phyloP scores from a whole-genome alignment of 2,888 invertebrate species.

The Orchesellides sinensis region DNA sequence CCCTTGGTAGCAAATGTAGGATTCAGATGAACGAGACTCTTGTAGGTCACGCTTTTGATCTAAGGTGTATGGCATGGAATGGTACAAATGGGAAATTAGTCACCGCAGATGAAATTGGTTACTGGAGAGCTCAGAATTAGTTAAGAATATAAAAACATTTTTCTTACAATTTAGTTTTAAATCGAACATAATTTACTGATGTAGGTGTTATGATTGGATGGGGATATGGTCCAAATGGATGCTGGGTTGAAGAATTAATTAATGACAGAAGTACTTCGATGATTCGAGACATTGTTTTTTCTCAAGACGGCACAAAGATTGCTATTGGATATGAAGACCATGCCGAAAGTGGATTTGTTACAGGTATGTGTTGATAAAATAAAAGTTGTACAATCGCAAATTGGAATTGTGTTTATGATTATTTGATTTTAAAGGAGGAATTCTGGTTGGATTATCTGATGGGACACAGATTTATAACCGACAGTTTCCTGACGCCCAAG shows the following conservation, averaged over 20 bases:
- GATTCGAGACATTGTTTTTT: conserved; percentile 50
- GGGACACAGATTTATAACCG: conserved; percentile 39
- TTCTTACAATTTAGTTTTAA: neutral
- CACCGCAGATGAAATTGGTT: conserved; percentile 46
- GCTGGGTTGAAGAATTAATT: conserved; percentile 44
- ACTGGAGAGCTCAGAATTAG: neutral
- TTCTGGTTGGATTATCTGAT: conserved; percentile 20
- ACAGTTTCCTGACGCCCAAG: conserved; percentile 42
- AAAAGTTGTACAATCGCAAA: too few relatives aligned
- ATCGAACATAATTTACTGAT: neutral
- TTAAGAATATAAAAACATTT: neutral
- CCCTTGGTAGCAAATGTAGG: conserved; percentile 25
- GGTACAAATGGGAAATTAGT: conserved; percentile 28
- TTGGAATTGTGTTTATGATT: too few relatives aligned
- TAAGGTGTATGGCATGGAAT: conserved; percentile 40
- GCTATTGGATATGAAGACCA: conserved; percentile 50
- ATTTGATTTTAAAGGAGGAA: too few relatives aligned
- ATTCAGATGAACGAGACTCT: conserved; percentile 52
- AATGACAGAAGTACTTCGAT: conserved; percentile 44
- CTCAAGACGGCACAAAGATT: conserved; percentile 37
- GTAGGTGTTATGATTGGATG: conserved; percentile 55
- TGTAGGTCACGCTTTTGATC: conserved; percentile 45
- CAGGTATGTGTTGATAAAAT: too few relatives aligned
- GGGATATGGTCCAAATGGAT: conserved; percentile 8
- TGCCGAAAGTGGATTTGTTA: conserved; percentile 23